These are phyloP conservation scores for Ochotona curzoniae DNA, from an alignment of 2,113 vertebrate genomes.

Conservation along the genomic window DNA sequence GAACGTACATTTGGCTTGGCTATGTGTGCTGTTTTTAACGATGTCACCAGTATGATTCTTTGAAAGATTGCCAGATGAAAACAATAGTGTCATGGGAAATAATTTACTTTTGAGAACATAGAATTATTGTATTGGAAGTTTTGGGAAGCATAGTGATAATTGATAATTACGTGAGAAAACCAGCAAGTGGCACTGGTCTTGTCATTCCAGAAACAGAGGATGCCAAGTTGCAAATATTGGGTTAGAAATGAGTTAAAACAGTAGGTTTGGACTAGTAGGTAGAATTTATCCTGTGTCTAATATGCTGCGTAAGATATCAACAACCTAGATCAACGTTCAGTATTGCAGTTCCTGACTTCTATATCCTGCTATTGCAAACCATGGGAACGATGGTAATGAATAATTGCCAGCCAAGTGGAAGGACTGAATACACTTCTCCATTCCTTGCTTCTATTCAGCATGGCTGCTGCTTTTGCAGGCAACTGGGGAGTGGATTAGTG, in stretches of 20 bases:
- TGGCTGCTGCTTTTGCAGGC: too few relatives aligned
- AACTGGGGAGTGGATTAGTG: too few relatives aligned
- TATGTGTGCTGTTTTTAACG: not conserved
- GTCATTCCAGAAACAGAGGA: not conserved
- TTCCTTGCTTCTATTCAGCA: too few relatives aligned
- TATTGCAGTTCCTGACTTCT: too few relatives aligned
- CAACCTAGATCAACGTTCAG: too few relatives aligned
- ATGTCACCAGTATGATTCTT: not conserved
- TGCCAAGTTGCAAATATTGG: not conserved
- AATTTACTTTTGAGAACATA: not conserved
- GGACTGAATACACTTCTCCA: too few relatives aligned
- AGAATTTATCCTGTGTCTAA: too few relatives aligned
- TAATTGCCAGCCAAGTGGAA: too few relatives aligned
- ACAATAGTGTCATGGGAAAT: not conserved
- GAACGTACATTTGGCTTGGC: not conserved
- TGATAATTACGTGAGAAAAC: constrained; percentile 22
- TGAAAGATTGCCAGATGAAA: not conserved
- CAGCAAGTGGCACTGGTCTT: not conserved
- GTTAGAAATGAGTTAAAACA: constrained; percentile 3
- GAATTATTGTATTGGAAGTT: not conserved
- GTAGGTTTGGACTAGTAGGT: rapidly evolving
- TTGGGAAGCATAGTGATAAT: not conserved
- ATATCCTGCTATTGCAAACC: too few relatives aligned
- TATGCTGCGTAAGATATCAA: too few relatives aligned
- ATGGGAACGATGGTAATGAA: too few relatives aligned